Conservation (phyloP, 92 coral and sea anemone species). For the Epizoanthus rinbou region DNA sequence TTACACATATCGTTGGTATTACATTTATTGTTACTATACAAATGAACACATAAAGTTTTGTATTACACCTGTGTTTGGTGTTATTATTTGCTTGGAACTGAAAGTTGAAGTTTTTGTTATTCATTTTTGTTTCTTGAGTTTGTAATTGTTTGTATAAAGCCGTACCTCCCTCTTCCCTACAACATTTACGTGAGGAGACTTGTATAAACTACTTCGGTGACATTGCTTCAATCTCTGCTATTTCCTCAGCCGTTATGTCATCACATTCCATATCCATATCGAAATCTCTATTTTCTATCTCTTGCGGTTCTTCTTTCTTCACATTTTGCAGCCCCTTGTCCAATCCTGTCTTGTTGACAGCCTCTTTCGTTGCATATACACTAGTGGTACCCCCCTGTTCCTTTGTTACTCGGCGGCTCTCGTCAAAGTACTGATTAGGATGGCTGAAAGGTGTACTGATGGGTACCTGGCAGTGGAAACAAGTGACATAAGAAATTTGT, state of each 20-base stretch:
- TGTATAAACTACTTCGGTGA: neutral
- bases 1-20: too few relatives aligned
- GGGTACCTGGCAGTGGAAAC: constrained; percentile 40
- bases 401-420: constrained; percentile 67
- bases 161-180: too few relatives aligned
- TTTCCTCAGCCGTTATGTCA: constrained; percentile 28
- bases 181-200: too few relatives aligned
- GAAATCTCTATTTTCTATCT: constrained; percentile 31
- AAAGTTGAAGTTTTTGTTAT: too few relatives aligned
- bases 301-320: constrained; percentile 26
- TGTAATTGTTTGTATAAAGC: too few relatives aligned
- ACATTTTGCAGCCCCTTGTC: constrained; percentile 18
- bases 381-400: constrained; percentile 18
- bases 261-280: constrained; percentile 46
- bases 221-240: constrained; percentile 37
- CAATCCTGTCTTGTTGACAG: constrained; percentile 43
- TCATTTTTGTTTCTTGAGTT: too few relatives aligned
- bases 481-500: neutral
- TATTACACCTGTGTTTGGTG: too few relatives aligned
- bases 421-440: constrained; percentile 97
- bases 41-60: too few relatives aligned
- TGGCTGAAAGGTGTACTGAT: constrained; percentile 79
- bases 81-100: too few relatives aligned
- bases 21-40: too few relatives aligned
- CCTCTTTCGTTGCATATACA: constrained; percentile 21